Conservation (phyloP, 2,113 vertebrate genomes). For the Dicerorhinus sumatrensis region DNA sequence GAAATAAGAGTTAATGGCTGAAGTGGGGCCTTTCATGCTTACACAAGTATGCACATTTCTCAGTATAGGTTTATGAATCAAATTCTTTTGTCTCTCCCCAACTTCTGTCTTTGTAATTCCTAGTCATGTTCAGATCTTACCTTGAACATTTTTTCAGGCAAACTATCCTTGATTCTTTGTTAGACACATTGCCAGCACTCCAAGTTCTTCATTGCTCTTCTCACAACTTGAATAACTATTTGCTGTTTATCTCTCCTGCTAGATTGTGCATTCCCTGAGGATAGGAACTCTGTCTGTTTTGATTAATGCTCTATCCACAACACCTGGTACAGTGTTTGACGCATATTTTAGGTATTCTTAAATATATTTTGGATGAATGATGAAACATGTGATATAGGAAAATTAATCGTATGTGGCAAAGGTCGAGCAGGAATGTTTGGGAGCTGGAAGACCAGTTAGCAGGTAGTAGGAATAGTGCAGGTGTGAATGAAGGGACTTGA, state of each 20-base stretch:
- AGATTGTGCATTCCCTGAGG: neutral
- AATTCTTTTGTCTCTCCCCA: neutral
- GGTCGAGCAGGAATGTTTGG: neutral
- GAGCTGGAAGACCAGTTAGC: constrained; percentile 46
- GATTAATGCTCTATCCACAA: neutral
- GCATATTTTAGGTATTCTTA: neutral
- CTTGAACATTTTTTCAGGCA: neutral
- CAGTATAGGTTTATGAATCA: neutral
- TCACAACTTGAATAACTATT: neutral
- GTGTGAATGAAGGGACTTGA: neutral
- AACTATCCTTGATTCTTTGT: neutral
- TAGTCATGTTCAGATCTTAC: neutral
- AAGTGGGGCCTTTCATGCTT: neutral
- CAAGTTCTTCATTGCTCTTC: neutral
- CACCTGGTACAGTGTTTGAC: neutral
- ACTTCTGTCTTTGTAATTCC: neutral
- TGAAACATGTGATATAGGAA: neutral
- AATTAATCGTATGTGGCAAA: neutral
- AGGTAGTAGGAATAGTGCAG: neutral
- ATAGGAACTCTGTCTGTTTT: neutral
- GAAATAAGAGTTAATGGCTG: neutral
- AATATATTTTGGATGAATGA: constrained; percentile 33
- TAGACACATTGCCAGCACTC: neutral
- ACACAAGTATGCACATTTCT: neutral
- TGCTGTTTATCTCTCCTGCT: neutral